Conservation (phyloP, 2,888 invertebrate genomes). For the Leptura quadrifasciata region DNA sequence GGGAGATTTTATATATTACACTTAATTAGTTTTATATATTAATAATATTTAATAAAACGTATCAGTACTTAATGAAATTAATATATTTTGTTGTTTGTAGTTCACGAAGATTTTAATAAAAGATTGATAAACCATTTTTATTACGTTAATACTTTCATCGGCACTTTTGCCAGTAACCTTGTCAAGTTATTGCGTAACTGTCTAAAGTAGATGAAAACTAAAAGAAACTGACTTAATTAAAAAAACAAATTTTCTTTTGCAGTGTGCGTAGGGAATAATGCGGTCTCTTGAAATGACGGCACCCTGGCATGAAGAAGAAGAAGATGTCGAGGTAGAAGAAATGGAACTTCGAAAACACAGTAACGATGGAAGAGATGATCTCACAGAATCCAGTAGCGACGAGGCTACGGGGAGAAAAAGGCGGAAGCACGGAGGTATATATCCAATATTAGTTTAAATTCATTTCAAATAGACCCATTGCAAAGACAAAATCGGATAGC, state of each 20-base stretch:
- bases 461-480: no score
- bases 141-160: neutral
- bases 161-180: neutral
- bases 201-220: neutral
- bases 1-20: neutral
- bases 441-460: no score
- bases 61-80: constrained; percentile 6
- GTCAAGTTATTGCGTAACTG: neutral
- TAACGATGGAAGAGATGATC: constrained; percentile 67
- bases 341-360: constrained; percentile 70
- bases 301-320: constrained; percentile 73
- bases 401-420: constrained; percentile 71
- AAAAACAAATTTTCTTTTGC: constrained; percentile 39
- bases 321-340: constrained; percentile 74
- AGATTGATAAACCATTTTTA: constrained; percentile 5
- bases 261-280: constrained; percentile 63
- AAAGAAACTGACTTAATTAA: neutral
- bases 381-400: constrained; percentile 71
- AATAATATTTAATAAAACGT: neutral
- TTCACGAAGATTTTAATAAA: neutral
- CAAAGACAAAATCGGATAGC: no score
- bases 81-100: constrained; percentile 3
- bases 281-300: constrained; percentile 72
- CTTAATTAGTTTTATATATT: neutral
- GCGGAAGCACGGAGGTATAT: constrained; percentile 71